These are phyloP conservation scores for Mesorhabditis belari DNA, from an alignment of 2,888 invertebrate species.

Conservation along the genomic window DNA sequence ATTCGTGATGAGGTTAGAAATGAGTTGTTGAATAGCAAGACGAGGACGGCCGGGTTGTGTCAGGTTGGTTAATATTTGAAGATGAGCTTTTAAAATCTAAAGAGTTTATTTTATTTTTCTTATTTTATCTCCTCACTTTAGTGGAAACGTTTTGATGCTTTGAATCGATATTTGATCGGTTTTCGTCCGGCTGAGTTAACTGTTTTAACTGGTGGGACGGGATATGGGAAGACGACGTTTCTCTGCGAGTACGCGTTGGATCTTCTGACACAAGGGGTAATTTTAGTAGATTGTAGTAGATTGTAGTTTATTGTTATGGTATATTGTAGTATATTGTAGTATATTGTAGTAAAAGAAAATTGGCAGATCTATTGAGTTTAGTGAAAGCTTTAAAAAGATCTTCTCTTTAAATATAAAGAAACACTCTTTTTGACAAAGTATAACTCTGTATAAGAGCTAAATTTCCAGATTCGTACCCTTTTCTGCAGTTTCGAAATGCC, in stretches of 20 bases:
- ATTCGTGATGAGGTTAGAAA: conserved; percentile 53
- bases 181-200: conserved; percentile 49
- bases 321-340: too few relatives aligned
- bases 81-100: not conserved
- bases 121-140: conserved; percentile 13
- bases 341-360: too few relatives aligned
- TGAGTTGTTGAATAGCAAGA: conserved; percentile 39
- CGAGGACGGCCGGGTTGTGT: conserved; percentile 30
- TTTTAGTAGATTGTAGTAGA: too few relatives aligned
- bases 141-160: conserved; percentile 48
- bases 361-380: too few relatives aligned
- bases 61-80: conserved; percentile 17
- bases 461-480: conserved; percentile 46
- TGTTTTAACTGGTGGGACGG: conserved; percentile 50
- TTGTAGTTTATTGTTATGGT: too few relatives aligned
- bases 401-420: too few relatives aligned
- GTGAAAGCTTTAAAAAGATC: too few relatives aligned
- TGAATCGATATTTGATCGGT: conserved; percentile 48
- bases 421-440: too few relatives aligned
- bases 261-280: conserved; percentile 47
- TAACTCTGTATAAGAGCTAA: not conserved
- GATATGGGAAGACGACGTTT: conserved; percentile 51
- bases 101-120: not conserved
- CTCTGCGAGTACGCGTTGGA: conserved; percentile 51
- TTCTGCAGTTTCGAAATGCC: conserved; percentile 53